A percentile compares a stretch with the other conserved stretches of the same genome.
These are phyloP conservation scores for Sceloporus tristichus DNA, from an alignment of 2,113 vertebrate genomes.

Conservation along the genomic window DNA sequence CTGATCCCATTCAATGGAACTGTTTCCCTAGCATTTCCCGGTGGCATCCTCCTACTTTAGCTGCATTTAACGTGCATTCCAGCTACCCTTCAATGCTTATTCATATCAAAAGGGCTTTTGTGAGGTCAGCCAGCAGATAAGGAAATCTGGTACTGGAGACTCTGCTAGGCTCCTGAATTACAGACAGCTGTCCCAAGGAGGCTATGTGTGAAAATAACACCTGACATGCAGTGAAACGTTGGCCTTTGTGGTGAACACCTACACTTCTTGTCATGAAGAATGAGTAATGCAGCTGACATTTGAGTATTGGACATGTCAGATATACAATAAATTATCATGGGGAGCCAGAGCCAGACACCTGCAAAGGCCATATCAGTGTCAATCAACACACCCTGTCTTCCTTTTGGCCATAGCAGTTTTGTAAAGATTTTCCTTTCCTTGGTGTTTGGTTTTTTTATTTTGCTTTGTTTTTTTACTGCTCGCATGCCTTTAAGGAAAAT, in stretches of 20 bases:
- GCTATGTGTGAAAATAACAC: neutral
- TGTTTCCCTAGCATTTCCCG: too few species aligned
- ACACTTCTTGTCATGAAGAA: neutral
- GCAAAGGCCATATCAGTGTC: slow-evolving; percentile 22
- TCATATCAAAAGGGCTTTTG: neutral
- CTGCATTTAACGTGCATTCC: neutral
- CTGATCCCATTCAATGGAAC: too few species aligned
- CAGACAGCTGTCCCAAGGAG: neutral
- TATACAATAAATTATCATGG: slow-evolving; percentile 31
- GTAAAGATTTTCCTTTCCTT: neutral
- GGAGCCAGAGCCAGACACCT: neutral
- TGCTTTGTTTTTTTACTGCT: slow-evolving; percentile 1
- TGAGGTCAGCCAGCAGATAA: neutral
- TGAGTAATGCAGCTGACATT: slow-evolving; percentile 1
- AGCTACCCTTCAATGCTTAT: neutral
- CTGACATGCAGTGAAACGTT: slow-evolving; percentile 10
- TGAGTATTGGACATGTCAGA: neutral
- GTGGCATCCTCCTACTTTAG: neutral
- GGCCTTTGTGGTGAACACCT: rapidly evolving
- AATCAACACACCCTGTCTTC: slow-evolving; percentile 27
- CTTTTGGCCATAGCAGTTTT: slow-evolving; percentile 26
- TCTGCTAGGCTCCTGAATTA: neutral
- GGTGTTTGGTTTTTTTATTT: too few species aligned
- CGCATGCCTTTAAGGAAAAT: neutral
- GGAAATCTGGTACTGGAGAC: neutral